Base-by-base conservation (phyloP, 2,888 invertebrate genomes). In the Lycocerus yunnanus region DNA sequence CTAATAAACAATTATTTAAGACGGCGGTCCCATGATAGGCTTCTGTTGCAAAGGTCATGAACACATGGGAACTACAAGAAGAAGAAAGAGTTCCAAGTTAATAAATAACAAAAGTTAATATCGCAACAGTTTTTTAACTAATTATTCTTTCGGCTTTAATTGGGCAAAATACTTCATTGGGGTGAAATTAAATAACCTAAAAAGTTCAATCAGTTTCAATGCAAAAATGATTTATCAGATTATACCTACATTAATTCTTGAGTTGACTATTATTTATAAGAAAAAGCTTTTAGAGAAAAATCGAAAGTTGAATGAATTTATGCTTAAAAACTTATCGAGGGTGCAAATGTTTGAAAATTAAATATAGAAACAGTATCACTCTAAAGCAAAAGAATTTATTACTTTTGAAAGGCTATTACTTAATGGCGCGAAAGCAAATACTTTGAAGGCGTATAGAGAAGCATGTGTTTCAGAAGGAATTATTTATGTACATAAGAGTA, bases 401-500 rank as follows among this genome's bases (percentile, higher is more conserved):
- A 77, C 79, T 69, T 77, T 75, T 69, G 69, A 73, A 78, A 77
- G 72, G 70, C 76, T 76, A 78, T 79, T 80, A 80, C 76, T 78
- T 80, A 80, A 80, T 80, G 80, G 79, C 72, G 72, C 71, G 73
- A 76, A 73, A 73, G 75, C 71, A 68, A 70, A 76, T 78, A 79
- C 70, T 77, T 74, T 68, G 61, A 70, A 69, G 69, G 68, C 58
- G 71, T 66, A 63, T 63, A 70, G 43, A 69, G 68, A 74, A 77
- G 73, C 77, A 75, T 73, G 73, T 76, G 76, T 74, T 76, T 69
- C 76, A 74, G 71, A 77, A 75, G 58, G 73, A 75, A 77, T 72
- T 75, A 77, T 74, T 74, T 77, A 74, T 77, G 70, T 27, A 59
- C 43, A 68, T 63, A 70, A 59, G 66, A 68, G 65, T 20, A 59